Evolutionary conservation across 2,113 vertebrate species (phyloP).

Genomic region (Fukomys damarensis): DNA sequence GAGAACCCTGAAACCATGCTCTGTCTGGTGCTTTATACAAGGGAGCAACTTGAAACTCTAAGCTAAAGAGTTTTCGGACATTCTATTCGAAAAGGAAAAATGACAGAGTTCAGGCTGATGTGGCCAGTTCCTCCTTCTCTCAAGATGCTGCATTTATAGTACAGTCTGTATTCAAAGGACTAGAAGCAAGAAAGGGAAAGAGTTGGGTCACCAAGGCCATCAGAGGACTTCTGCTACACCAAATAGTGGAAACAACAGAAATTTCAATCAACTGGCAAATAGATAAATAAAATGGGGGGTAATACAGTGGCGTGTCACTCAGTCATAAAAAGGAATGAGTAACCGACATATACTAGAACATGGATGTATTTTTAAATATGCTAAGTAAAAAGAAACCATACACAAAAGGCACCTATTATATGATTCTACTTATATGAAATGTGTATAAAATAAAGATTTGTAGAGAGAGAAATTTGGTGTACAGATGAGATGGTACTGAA

Average conservation of each 20-base stretch:
- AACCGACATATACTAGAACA: neutral
- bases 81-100: neutral
- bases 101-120: neutral
- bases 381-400: neutral
- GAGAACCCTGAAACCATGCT: neutral
- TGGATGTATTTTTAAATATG: neutral
- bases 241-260: neutral
- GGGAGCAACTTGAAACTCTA: neutral
- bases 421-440: neutral
- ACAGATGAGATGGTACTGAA: neutral
- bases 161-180: neutral
- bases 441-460: neutral
- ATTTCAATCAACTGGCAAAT: too few relatives aligned
- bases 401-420: neutral
- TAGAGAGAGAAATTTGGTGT: neutral
- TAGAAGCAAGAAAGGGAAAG: neutral
- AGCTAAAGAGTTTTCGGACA: neutral
- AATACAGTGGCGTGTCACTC: neutral
- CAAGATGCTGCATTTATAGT: neutral
- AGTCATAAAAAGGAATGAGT: neutral
- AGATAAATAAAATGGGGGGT: neutral
- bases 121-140: neutral
- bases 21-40: neutral
- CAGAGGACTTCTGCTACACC: neutral
- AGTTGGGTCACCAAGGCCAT: neutral